Conservation (phyloP, 2,888 invertebrate species). For the Morinoia aosen region DNA sequence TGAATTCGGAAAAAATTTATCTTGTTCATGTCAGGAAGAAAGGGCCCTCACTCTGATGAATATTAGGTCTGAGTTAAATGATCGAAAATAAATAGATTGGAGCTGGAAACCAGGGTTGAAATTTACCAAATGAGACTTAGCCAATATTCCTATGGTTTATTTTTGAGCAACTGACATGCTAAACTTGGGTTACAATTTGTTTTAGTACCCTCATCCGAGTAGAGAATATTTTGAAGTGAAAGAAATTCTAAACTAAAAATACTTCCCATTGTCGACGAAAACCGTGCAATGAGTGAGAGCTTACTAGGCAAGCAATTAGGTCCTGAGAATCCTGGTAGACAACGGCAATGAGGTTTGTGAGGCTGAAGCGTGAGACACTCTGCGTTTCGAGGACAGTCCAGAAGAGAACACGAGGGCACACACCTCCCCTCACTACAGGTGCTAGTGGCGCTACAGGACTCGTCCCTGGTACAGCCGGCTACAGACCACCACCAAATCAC, state of each 20-base stretch:
- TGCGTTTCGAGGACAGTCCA: neutral
- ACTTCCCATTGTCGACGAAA: neutral
- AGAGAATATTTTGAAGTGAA: too few relatives aligned
- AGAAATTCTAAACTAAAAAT: neutral
- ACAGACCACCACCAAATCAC: neutral
- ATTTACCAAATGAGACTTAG: too few relatives aligned
- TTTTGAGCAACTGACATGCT: too few relatives aligned
- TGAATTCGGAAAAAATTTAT: too few relatives aligned
- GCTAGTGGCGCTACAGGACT: conserved; percentile 5
- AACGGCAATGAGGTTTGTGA: conserved; percentile 61
- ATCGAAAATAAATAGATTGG: too few relatives aligned
- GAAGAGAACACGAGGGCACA: conserved; percentile 37
- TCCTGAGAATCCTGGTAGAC: conserved; percentile 56
- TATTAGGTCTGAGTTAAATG: neutral
- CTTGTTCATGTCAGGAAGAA: neutral
- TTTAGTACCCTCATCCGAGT: too few relatives aligned
- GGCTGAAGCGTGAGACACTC: neutral
- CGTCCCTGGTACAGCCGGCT: conserved; percentile 40
- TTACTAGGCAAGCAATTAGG: conserved; percentile 25
- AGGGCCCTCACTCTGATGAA: neutral
- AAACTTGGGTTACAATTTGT: too few relatives aligned
- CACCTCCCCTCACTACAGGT: conserved; percentile 10
- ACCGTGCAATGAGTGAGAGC: neutral
- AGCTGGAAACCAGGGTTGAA: too few relatives aligned
- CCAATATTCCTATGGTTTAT: too few relatives aligned